Base-by-base conservation (phyloP, 2,888 invertebrate species). In the Sarcophaga caerulescens region DNA sequence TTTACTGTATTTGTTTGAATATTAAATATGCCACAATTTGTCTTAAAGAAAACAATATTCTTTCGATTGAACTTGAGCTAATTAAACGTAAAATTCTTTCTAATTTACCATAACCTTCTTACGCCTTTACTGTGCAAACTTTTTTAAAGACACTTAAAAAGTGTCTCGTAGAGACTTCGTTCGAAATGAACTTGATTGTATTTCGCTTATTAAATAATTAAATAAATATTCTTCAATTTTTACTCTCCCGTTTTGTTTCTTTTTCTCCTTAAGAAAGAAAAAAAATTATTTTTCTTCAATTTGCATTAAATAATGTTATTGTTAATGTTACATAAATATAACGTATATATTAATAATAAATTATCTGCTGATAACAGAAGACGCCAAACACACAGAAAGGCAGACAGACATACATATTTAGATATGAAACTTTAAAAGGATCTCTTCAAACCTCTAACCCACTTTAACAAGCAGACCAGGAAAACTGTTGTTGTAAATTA, bases 401-500 rank as follows among this genome's bases (percentile, higher is more conserved):
- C 74, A 35, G 47, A 59, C 59, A 66, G 52, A 65, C 60, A 68
- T 68, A 65, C 60, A 68, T 68, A 60, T 77, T 47, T 73, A 73
- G 59, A n/a, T 89, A 88, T 68, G 70, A 91, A 89, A 87, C 88
- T 88, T 89, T 81, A 89, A 47, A 60, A 59, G 65, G 12, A 47
- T 85, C 87, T 86, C 85, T 84, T 88, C 73, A 88, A 88, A 63
- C 1, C 57, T 23, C 44, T 80, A 17, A 44, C n/a, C 71, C 59
- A 19, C 12, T 3, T 21, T 45, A 63, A 63, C 59, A 89, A 84
- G 84, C 77, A 83, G 88, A 88, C 84, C 81, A 81, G 81, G 87
- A 81, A 87, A 90, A 88, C 88, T 91, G 91, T 92, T 92, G 92
- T 35, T 91, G 91, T 90, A 92, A 92, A 85, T 85, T 78, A 78